Evolutionary conservation across 2,113 vertebrate species (phyloP), one percentile per base, ranked within the genome.

Genomic region (Nymphicus hollandicus): DNA sequence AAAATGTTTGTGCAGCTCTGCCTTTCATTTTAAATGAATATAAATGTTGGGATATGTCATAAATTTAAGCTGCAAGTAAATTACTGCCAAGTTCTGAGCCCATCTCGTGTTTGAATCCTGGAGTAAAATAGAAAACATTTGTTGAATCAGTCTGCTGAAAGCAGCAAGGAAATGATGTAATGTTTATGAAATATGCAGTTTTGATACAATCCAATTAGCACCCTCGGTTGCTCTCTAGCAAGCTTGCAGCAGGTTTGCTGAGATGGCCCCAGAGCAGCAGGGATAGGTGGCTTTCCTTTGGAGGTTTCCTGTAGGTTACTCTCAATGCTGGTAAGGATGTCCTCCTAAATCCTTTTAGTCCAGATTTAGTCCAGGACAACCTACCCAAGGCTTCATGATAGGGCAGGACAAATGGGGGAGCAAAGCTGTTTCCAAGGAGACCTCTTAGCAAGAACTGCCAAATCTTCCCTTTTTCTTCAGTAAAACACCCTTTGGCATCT

Each of bases 111-210:
- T 94, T 78, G 95, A 91, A 88, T 95, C 88, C 92, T 43, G 43
- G 73, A 81, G 72, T 84, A 96, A 97, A 98, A 98, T 97, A 94
- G 91, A 94, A 96, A 97, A 96, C 94, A 97, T 93, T 98, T 98
- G 93, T 96, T 91, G 84, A 77, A 91, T 95, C 94, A 17, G 41
- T 94, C 86, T 94, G 81, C 84, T 70, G 90, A 96, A 96, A 97
- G 88, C 92, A 69, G 95, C 33, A 50, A 97, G 94, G 95, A 97
- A 96, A 97, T 97, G 93, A 97, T 96, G 86, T 95, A 87, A 96
- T 95, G 88, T 78, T 96, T 72, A 58, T 94, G 85, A 96, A 96
- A 78, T 91, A 97, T 79, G 95, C 87, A 89, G 72, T 88, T 97
- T 95, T 96, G 86, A 96, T 97, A 94, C 96, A 98, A 96, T 96